phyloP scores from a whole-genome alignment of 2,113 vertebrate genomes.

The Pleuronectes platessa region DNA sequence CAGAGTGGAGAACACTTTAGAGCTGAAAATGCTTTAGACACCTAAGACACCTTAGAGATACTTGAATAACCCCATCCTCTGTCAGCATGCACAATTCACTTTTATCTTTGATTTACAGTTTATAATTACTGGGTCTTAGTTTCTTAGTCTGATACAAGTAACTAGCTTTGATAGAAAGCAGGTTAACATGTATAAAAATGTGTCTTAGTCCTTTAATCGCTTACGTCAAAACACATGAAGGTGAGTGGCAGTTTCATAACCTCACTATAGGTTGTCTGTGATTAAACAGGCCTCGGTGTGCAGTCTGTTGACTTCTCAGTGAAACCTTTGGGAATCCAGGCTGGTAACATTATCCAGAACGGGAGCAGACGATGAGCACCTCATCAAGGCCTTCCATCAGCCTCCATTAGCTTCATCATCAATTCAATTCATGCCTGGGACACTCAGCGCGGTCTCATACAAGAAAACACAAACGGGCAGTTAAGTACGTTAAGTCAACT shows the following conservation, averaged over 20 bases:
- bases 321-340: conserved; percentile 37
- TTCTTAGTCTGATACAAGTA: background rate
- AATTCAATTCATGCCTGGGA: conserved; percentile 19
- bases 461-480: background rate
- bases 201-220: background rate
- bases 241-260: background rate
- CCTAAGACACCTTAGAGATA: conserved; percentile 29
- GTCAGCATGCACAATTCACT: conserved; percentile 15
- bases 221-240: background rate
- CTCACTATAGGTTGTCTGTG: background rate
- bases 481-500: background rate
- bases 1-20: conserved; percentile 63
- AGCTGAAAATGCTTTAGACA: conserved; percentile 38
- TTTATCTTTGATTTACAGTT: background rate
- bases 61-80: conserved; percentile 25
- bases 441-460: background rate
- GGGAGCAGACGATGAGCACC: conserved; percentile 9
- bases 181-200: background rate
- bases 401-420: conserved; percentile 35
- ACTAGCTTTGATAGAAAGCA: conserved; percentile 16
- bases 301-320: conserved; percentile 40
- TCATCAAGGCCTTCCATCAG: conserved; percentile 30
- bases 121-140: background rate
- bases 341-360: conserved; percentile 36
- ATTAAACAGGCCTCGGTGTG: conserved; percentile 31